Evolutionary conservation across 2,888 invertebrate genomes (phyloP).

Genomic region (Lutraria lutraria): DNA sequence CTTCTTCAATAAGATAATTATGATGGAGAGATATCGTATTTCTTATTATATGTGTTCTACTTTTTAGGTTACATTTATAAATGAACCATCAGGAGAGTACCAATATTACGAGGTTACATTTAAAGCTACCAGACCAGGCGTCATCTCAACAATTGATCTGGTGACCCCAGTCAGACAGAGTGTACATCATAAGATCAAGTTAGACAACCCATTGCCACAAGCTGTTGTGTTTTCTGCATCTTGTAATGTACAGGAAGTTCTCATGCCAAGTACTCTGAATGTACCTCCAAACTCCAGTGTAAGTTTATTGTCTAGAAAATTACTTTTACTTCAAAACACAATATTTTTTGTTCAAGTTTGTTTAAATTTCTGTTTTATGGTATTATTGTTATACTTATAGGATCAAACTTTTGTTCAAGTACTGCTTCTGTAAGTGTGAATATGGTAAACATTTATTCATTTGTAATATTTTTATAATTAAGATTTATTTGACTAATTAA

Average conservation of each 20-base stretch:
- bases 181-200: conserved; percentile 82
- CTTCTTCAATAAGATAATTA: too few relatives aligned
- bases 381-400: too few relatives aligned
- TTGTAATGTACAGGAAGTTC: conserved; percentile 84
- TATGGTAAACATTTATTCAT: too few relatives aligned
- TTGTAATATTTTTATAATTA: too few relatives aligned
- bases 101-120: conserved; percentile 86
- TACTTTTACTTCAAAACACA: neutral
- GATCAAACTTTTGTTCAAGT: too few relatives aligned
- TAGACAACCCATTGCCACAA: conserved; percentile 85
- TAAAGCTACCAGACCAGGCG: conserved; percentile 83
- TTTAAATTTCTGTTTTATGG: too few relatives aligned
- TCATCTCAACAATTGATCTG: conserved; percentile 83
- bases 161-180: conserved; percentile 86
- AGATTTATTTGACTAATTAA: too few relatives aligned
- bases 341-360: too few relatives aligned
- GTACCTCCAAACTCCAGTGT: conserved; percentile 85
- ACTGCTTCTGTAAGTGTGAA: too few relatives aligned
- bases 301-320: conserved; percentile 57
- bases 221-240: conserved; percentile 83
- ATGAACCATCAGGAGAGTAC: conserved; percentile 86
- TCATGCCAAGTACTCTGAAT: conserved; percentile 83
- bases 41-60: too few relatives aligned
- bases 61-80: conserved; percentile 85
- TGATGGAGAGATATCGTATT: too few relatives aligned